A percentile compares a stretch with the other conserved stretches of the same genome.
Conservation (phyloP, 2,888 invertebrate genomes). For the Podabrus alpinus region DNA sequence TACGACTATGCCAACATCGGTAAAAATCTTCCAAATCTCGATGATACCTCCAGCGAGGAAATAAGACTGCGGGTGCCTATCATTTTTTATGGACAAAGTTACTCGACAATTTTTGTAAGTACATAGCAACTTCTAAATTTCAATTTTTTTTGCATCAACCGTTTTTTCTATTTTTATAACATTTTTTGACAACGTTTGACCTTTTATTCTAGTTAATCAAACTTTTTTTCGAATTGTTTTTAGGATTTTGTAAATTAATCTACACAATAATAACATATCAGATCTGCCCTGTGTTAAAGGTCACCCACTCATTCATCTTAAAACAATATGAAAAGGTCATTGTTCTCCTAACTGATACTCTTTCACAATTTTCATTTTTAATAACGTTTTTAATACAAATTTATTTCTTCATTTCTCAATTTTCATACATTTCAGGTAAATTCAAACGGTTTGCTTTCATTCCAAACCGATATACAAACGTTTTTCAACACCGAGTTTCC, state of each 20-base stretch:
- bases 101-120: slow-evolving; percentile 84
- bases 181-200: background rate
- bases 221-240: slow-evolving; percentile 2
- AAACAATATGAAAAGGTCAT: slow-evolving; percentile 21
- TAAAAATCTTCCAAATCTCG: slow-evolving; percentile 59
- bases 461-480: slow-evolving; percentile 82
- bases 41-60: slow-evolving; percentile 70
- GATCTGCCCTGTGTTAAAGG: slow-evolving; percentile 27
- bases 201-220: background rate
- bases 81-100: slow-evolving; percentile 76
- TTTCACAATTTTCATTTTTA: background rate
- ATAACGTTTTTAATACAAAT: too few relatives aligned
- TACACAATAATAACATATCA: slow-evolving; percentile 11
- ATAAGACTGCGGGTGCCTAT: slow-evolving; percentile 72
- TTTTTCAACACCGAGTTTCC: slow-evolving; percentile 90
- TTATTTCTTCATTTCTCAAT: too few relatives aligned
- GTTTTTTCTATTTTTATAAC: background rate
- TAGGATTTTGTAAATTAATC: slow-evolving; percentile 15
- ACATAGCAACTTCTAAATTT: too few relatives aligned
- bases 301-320: slow-evolving; percentile 27
- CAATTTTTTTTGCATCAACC: background rate
- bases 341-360: slow-evolving; percentile 6
- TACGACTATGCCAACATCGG: slow-evolving; percentile 66
- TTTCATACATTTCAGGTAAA: slow-evolving; percentile 72
- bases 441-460: slow-evolving; percentile 87